phyloP scores from a whole-genome alignment of 2,888 invertebrate species.

The Trypoxylon attenuatum region DNA sequence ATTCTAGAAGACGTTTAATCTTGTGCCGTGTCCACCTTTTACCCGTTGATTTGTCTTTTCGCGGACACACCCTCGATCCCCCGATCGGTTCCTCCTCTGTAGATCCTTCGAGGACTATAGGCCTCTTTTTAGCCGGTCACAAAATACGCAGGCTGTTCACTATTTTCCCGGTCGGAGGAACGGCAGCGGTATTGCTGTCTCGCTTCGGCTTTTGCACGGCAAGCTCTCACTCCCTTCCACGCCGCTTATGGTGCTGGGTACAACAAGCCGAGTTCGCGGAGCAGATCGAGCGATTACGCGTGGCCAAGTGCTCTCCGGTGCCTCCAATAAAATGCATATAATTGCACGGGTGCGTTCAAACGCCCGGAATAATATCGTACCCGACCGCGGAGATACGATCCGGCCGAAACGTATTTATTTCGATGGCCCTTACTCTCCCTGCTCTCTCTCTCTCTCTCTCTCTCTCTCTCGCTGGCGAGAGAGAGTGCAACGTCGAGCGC shows the following conservation, averaged over 20 bases:
- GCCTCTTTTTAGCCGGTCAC: too few relatives aligned
- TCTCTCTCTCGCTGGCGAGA: neutral
- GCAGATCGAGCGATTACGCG: constrained; percentile 51
- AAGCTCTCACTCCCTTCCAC: neutral
- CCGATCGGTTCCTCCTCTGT: too few relatives aligned
- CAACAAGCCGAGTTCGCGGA: constrained; percentile 30
- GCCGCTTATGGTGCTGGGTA: constrained; percentile 34
- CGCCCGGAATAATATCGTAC: constrained; percentile 49
- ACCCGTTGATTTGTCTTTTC: too few relatives aligned
- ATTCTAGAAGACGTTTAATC: too few relatives aligned
- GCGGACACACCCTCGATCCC: too few relatives aligned
- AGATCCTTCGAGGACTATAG: too few relatives aligned
- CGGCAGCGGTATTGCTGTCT: constrained; percentile 1
- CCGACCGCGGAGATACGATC: constrained; percentile 33
- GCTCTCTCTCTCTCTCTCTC: neutral
- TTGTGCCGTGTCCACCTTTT: too few relatives aligned
- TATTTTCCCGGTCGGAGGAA: constrained; percentile 1
- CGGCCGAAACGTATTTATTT: constrained; percentile 34
- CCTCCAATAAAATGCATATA: constrained; percentile 66
- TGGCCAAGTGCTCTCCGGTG: constrained; percentile 34
- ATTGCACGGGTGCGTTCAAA: constrained; percentile 54
- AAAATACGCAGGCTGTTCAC: constrained; percentile 7
- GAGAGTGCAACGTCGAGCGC: neutral
- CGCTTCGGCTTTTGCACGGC: neutral
- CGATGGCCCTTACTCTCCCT: neutral